These are phyloP conservation scores for Timandra comae DNA, from an alignment of 2,888 invertebrate genomes.

Conservation along the genomic window DNA sequence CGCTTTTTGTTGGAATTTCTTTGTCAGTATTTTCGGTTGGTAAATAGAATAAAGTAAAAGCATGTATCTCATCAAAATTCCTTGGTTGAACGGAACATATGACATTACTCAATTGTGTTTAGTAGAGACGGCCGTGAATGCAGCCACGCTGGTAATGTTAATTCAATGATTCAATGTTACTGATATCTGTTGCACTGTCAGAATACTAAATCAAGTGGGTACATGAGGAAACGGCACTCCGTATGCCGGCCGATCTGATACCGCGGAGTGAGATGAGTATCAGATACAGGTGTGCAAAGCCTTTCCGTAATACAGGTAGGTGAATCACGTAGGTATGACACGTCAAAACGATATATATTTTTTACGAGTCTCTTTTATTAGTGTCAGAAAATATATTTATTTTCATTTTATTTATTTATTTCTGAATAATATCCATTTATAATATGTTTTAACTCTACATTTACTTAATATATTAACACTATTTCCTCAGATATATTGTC, in stretches of 20 bases:
- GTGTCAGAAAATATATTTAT: conserved; percentile 4
- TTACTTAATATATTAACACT: no score
- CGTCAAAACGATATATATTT: no score
- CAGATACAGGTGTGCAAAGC: conserved; percentile 1
- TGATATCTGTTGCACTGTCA: conserved; percentile 23
- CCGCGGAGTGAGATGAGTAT: conserved; percentile 14
- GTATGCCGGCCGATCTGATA: conserved; percentile 12
- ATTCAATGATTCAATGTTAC: conserved; percentile 35
- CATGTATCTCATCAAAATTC: no score
- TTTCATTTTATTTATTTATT: not conserved
- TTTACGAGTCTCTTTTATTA: no score
- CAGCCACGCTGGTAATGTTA: conserved; percentile 32
- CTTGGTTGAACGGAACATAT: no score
- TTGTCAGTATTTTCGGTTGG: no score
- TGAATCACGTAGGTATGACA: no score
- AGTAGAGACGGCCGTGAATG: conserved; percentile 26
- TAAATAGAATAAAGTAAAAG: no score
- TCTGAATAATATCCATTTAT: no score
- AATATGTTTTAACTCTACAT: no score
- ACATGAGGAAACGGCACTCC: conserved; percentile 17
- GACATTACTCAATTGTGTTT: conserved; percentile 1
- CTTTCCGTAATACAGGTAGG: not conserved
- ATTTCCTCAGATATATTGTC: no score
- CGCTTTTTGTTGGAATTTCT: no score
- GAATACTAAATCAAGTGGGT: conserved; percentile 34